Evolutionary conservation across 1,140 invertebrate species (phyloP).

Genomic region (Acyrthosiphon pisum): DNA sequence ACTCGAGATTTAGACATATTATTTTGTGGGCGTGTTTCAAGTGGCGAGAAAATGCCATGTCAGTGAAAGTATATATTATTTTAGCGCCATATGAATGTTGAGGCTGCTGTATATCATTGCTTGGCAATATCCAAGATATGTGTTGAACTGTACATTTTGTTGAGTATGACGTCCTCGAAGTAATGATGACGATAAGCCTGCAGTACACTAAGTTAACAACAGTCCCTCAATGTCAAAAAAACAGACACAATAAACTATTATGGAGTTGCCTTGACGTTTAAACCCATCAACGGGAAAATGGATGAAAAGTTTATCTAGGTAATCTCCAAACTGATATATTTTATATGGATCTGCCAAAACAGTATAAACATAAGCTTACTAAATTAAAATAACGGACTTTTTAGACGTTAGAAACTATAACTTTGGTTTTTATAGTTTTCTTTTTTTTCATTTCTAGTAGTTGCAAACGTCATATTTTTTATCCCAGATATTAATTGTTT

Average conservation of each 20-base stretch:
- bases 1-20: not conserved
- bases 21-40: not conserved
- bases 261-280: constrained; percentile 21
- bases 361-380: not conserved
- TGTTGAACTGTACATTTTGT: not conserved
- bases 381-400: not conserved
- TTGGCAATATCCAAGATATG: not conserved
- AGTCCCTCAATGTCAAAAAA: constrained; percentile 34
- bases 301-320: not conserved
- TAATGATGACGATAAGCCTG: constrained; percentile 12
- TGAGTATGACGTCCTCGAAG: constrained; percentile 20
- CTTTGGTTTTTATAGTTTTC: not conserved
- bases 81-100: not conserved
- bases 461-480: not conserved
- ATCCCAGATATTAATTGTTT: not conserved
- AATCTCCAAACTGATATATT: constrained; percentile 19
- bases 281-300: constrained; percentile 12
- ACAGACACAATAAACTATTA: constrained; percentile 30
- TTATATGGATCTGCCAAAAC: not conserved
- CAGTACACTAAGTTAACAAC: not conserved
- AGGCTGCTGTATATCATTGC: not conserved
- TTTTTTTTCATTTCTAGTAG: not conserved
- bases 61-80: constrained; percentile 19
- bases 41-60: constrained; percentile 8
- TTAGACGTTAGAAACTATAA: not conserved